phyloP scores from a whole-genome alignment of 2,888 invertebrate species.

The Rhopalosiphum nymphaeae region DNA sequence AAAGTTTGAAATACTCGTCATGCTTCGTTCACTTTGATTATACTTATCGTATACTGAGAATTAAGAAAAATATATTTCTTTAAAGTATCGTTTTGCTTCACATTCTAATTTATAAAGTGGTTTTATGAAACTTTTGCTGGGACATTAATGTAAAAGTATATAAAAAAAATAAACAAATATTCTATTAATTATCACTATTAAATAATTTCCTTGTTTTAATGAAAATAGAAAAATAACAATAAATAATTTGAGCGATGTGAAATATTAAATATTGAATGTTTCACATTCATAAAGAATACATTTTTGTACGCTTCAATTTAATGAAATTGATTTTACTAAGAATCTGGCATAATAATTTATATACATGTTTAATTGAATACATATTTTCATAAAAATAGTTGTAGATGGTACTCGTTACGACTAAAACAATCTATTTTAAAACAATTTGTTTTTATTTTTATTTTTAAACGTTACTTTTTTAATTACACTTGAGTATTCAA shows the following conservation, averaged over 20 bases:
- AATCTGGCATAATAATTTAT: neutral
- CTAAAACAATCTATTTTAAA: neutral
- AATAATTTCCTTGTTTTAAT: neutral
- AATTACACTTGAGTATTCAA: neutral
- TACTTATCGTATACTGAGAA: neutral
- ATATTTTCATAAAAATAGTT: neutral
- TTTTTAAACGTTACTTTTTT: neutral
- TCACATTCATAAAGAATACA: neutral
- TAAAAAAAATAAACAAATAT: neutral
- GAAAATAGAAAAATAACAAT: neutral
- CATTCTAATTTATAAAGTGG: slow-evolving; percentile 4
- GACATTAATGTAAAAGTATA: neutral
- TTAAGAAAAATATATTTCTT: neutral
- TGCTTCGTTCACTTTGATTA: neutral
- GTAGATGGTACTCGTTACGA: neutral
- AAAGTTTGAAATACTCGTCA: neutral
- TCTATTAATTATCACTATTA: neutral
- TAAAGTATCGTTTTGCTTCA: neutral
- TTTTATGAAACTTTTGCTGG: neutral
- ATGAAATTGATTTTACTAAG: neutral
- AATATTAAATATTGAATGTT: neutral
- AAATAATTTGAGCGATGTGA: neutral
- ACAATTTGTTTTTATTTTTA: neutral
- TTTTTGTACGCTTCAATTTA: neutral
- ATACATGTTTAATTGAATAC: neutral